Conservation (phyloP, 37 sponge, comb jelly and placozoan species). For the Oopsacas minuta region DNA sequence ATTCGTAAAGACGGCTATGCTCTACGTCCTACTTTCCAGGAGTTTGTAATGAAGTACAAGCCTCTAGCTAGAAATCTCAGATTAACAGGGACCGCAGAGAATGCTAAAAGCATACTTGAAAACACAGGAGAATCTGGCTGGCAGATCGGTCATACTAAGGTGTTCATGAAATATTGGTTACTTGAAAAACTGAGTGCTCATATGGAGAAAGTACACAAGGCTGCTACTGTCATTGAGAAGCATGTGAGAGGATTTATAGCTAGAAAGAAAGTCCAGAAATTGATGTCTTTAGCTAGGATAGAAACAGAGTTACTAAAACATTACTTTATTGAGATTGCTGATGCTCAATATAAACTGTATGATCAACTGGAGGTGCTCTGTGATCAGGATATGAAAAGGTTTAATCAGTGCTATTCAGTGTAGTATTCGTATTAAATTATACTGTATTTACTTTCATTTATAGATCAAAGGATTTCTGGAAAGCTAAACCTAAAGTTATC, state of each 20-base stretch:
- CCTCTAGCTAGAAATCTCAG: slow-evolving; percentile 22
- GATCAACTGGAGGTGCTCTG: slow-evolving; percentile 22
- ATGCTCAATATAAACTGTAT: background rate
- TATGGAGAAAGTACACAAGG: slow-evolving; percentile 42
- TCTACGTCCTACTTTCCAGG: slow-evolving; percentile 38
- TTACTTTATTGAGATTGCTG: slow-evolving; percentile 16
- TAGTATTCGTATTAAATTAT: background rate
- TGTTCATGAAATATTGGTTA: slow-evolving; percentile 61
- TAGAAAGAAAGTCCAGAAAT: slow-evolving; percentile 24
- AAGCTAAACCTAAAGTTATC: background rate
- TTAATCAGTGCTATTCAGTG: background rate
- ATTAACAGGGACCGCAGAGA: slow-evolving; percentile 19
- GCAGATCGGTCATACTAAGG: slow-evolving; percentile 52
- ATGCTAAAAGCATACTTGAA: slow-evolving; percentile 34
- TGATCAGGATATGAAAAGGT: slow-evolving; percentile 22
- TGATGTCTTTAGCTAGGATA: slow-evolving; percentile 28
- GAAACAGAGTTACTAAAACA: slow-evolving; percentile 28
- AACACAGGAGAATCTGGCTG: slow-evolving; percentile 25
- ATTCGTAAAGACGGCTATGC: slow-evolving; percentile 68
- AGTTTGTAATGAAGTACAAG: slow-evolving; percentile 41
- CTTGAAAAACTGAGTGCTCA: slow-evolving; percentile 33
- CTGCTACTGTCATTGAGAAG: slow-evolving; percentile 35
- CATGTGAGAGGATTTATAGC: slow-evolving; percentile 46
- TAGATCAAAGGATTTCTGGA: background rate
- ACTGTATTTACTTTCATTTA: no score